These are phyloP conservation scores for Chaetogeoica ovagalla DNA, from an alignment of 2,888 invertebrate species.

Conservation along the genomic window DNA sequence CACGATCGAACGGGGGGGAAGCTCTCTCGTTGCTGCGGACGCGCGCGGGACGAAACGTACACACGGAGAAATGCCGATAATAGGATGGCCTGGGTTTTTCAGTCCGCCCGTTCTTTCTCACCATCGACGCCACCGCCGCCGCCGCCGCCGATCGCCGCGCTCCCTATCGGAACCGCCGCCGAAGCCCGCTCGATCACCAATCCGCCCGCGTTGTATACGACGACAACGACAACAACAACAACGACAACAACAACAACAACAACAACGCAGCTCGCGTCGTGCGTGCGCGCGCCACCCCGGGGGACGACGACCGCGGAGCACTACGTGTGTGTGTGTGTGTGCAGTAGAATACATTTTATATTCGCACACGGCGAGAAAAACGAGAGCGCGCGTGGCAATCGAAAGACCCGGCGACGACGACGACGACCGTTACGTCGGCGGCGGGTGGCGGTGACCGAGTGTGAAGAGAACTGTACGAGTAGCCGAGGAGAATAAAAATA, in stretches of 20 bases:
- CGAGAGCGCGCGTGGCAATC: neutral
- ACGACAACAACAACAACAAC: no score
- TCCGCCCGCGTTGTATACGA: neutral
- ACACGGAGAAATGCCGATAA: conserved; percentile 50
- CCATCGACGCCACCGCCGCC: neutral
- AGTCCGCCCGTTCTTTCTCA: conserved; percentile 31
- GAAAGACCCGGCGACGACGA: neutral
- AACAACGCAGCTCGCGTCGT: neutral
- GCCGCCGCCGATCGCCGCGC: conserved; percentile 15
- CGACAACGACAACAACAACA: no score
- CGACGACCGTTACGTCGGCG: neutral
- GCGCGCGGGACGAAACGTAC: conserved; percentile 52
- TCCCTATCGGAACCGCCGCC: conserved; percentile 10
- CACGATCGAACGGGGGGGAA: conserved; percentile 18
- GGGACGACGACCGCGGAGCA: no score
- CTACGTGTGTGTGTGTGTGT: neutral
- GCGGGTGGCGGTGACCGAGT: no score
- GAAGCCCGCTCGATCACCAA: neutral
- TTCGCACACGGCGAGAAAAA: neutral
- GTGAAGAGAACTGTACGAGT: no score
- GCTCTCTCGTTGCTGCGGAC: neutral
- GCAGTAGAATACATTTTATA: conserved; percentile 27
- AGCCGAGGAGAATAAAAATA: no score
- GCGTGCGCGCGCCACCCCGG: neutral
- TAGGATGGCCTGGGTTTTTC: conserved; percentile 49